Evolutionary conservation across 2,113 vertebrate genomes (phyloP).

Genomic region (Leptosomus discolor): DNA sequence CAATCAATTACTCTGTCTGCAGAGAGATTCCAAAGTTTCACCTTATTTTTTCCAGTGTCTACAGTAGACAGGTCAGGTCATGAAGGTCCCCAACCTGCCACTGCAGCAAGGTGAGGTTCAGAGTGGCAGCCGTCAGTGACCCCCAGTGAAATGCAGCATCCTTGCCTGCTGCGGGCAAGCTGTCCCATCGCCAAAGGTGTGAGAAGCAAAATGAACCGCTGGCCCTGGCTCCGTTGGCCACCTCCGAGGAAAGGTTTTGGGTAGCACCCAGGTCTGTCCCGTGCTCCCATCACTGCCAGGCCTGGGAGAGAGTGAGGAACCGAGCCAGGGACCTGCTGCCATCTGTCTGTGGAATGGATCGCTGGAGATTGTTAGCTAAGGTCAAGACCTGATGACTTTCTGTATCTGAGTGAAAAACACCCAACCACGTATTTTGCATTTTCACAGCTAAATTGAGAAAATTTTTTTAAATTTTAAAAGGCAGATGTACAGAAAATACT

Average conservation of each 20-base stretch:
- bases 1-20: not conserved
- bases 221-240: too few relatives aligned
- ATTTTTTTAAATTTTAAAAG: not conserved
- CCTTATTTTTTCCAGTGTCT: too few relatives aligned
- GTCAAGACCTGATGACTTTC: not conserved
- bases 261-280: not conserved
- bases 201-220: not conserved
- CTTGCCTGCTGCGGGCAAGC: not conserved
- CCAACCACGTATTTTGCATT: not conserved
- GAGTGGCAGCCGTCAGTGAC: accelerated
- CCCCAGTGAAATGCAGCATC: accelerated
- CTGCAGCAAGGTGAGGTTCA: accelerated
- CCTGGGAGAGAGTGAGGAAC: accelerated
- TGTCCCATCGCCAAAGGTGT: accelerated
- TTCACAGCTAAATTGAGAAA: not conserved
- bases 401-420: not conserved
- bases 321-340: not conserved
- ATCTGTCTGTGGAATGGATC: accelerated
- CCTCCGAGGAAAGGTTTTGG: accelerated
- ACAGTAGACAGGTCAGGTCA: not conserved
- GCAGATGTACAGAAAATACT: not conserved
- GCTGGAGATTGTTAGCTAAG: not conserved
- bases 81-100: accelerated
- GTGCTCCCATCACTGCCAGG: accelerated
- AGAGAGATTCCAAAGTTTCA: not conserved